Evolutionary conservation across 2,888 invertebrate species (phyloP).

Genomic region (Zootermopsis nevadensis): DNA sequence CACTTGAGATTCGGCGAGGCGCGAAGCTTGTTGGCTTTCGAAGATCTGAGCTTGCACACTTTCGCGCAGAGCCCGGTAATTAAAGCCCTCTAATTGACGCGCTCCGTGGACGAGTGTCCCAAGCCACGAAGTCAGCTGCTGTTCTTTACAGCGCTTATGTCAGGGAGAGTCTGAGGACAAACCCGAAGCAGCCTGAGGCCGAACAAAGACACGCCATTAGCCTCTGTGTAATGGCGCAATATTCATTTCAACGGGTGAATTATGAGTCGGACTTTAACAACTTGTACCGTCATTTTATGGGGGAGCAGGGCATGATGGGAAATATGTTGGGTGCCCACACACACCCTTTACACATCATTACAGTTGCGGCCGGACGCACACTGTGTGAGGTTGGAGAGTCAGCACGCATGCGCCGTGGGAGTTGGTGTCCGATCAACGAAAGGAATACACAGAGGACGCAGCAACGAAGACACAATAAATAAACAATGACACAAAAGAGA

Average conservation of each 20-base stretch:
- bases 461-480: too few species aligned
- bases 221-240: not conserved
- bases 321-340: conserved; percentile 33
- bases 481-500: too few species aligned
- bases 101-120: not conserved
- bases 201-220: conserved; percentile 17
- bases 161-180: too few species aligned
- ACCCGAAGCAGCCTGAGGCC: too few species aligned
- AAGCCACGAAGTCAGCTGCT: not conserved
- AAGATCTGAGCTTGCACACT: too few species aligned
- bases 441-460: too few species aligned
- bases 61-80: too few species aligned
- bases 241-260: conserved; percentile 3
- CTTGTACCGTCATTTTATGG: conserved; percentile 32
- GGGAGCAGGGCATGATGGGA: conserved; percentile 14
- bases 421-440: too few species aligned
- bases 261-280: conserved; percentile 31
- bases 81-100: not conserved
- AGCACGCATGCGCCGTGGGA: too few species aligned
- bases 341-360: not conserved
- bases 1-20: too few species aligned
- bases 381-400: not conserved
- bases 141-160: too few species aligned
- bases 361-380: not conserved
- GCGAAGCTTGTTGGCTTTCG: too few species aligned